Base-by-base conservation (phyloP, 2,797 vertebrate genomes). In the Falco concolor region DNA sequence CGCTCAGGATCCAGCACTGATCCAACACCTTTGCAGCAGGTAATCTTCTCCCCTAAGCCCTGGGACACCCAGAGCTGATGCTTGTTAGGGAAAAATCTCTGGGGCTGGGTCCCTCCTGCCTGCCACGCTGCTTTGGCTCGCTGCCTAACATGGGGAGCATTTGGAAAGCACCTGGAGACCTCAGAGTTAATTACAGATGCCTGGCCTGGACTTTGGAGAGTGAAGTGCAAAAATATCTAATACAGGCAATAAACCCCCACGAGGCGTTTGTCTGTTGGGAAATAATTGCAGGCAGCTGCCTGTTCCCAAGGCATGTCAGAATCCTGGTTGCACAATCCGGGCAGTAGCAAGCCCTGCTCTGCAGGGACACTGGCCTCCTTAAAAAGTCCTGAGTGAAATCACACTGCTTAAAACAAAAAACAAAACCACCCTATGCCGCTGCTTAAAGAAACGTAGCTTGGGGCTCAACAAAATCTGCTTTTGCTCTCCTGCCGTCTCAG, bases 271-370 rank as follows among this genome's bases (percentile, higher is more conserved):
- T 75, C 93, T 95, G 91, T 95, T 97, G 96, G 93, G 96, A 95
- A 97, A 96, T 95, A 92, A 88, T 65, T 89, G 76, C 95, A 96
- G 85, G 95, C 91, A 93, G 91, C 77, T 95, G 95, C 96, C 93
- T 95, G 95, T 95, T 96, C 95, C 94, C 94, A 52, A 38, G 30
- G 53, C 70, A 20, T 27, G 79, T 88, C 20, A 30, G 96, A 92
- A 93, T 96, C 89, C 63, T 5, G 32, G 59, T 96, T 97, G 96
- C 94, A 95, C 93, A 97, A 96, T n/a, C 65, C 21, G 4, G 79
- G 87, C 84, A 93, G 91, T 89, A 89, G 92, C 59, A 87, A 85
- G 63, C 69, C 65, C 76, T 52, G 91, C 87, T 92, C 89, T 57
- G 84, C 72, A 34, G 81, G 82, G 88, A 80, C 60, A 89, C 17